phyloP scores from a whole-genome alignment of 2,888 invertebrate genomes.

The Sinhomidia bicolor region DNA sequence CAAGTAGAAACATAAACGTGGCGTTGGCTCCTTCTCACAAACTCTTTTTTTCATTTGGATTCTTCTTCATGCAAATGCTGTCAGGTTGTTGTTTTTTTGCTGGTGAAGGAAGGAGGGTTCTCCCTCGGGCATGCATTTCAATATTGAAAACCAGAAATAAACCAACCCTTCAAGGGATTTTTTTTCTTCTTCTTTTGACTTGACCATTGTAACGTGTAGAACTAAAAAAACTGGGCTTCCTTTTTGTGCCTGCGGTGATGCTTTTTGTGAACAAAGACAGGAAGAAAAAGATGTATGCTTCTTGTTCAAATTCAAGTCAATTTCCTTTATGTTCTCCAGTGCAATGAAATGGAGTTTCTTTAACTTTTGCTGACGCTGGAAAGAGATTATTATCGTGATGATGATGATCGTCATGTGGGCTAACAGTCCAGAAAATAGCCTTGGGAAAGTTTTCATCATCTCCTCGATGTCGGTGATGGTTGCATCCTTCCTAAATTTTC shows the following conservation, averaged over 20 bases:
- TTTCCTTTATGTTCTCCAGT: slow-evolving; percentile 14
- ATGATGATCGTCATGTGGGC: slow-evolving; percentile 21
- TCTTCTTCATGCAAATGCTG: no score
- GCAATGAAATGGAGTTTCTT: not conserved
- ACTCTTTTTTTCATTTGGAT: not conserved
- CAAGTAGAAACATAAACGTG: not conserved
- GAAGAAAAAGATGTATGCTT: slow-evolving; percentile 17
- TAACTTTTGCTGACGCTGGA: no score
- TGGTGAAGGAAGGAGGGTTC: slow-evolving; percentile 24
- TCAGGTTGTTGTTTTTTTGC: slow-evolving; percentile 35
- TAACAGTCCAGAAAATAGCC: slow-evolving; percentile 51
- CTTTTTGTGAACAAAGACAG: slow-evolving; percentile 29
- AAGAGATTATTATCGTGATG: slow-evolving; percentile 20
- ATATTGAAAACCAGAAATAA: not conserved
- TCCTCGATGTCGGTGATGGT: not conserved
- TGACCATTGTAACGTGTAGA: not conserved
- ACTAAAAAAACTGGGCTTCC: no score
- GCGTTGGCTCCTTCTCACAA: slow-evolving; percentile 13
- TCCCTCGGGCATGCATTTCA: slow-evolving; percentile 69
- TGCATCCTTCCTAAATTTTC: slow-evolving; percentile 25
- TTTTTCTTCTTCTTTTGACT: slow-evolving; percentile 6
- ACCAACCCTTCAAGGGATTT: slow-evolving; percentile 60
- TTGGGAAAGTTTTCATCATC: slow-evolving; percentile 53
- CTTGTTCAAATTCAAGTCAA: not conserved
- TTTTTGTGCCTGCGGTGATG: slow-evolving; percentile 19